Base-by-base conservation (phyloP, 2,113 vertebrate genomes). In the Epinephelus moara region DNA sequence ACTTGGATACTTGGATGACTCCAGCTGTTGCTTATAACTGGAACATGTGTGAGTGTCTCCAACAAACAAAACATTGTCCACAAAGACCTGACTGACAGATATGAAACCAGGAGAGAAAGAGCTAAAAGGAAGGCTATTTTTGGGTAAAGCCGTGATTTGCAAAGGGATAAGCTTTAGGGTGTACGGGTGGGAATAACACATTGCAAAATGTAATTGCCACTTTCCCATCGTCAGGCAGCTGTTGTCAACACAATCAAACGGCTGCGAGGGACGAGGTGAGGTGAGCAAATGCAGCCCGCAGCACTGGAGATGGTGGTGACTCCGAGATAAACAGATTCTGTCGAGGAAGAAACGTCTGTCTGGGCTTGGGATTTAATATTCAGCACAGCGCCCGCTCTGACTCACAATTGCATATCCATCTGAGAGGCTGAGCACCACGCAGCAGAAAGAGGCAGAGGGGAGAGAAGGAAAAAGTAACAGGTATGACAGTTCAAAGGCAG, bases 201-300 rank as follows among this genome's bases (percentile, higher is more conserved):
- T 74, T 72, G 83, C 71, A 79, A 80, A 84, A 92, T 82, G 85
- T 92, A 93, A 94, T 92, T 93, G 91, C 79, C 70, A 75, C 85
- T 87, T 86, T 86, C 66, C 63, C 57, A 68, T 87, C 55, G 45
- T 88, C 82, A 83, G 84, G 80, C 77, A 86, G 91, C 89, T 91
- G 90, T 87, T 90, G 85, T 89, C 89, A 92, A 91, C 88, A 85
- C 81, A 89, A 94, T 93, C 64, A 88, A 91, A 90, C 9, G 62
- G 75, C 85, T 72, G 80, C 49, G 15, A 70, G 71, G 81, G 70
- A 80, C 37, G 75, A 87, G 80, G 84, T 70, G 90, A 90, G 88
- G 82, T 80, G 78, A 85, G 82, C 79, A 62, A 89, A 90, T 21
- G 88, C 82, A 85, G 85, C 88, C 76, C 4, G 59, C 67, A 62